Conservation (phyloP, 23 tunicate genomes). For the Oikopleura albicans region DNA sequence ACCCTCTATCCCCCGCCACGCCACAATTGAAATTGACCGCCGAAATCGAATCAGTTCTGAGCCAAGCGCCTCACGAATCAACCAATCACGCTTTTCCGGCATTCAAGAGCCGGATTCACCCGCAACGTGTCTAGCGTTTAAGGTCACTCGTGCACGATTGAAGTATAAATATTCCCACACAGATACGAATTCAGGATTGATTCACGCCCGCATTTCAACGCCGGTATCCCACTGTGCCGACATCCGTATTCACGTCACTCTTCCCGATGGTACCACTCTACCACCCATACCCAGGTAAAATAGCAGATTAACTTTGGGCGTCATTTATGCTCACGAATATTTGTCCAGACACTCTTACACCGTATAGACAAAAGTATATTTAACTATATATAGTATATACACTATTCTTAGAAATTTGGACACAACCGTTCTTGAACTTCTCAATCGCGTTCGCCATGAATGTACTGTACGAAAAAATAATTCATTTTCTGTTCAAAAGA, state of each 20-base stretch:
- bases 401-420: conserved; percentile 1
- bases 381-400: no score
- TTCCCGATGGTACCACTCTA: neutral
- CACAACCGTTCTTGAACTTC: neutral
- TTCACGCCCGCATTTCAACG: neutral
- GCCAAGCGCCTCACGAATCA: neutral
- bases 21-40: neutral
- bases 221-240: neutral
- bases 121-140: neutral
- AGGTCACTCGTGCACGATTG: neutral
- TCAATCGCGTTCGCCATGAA: neutral
- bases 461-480: neutral
- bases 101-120: conserved; percentile 18
- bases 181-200: neutral
- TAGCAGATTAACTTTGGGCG: no score
- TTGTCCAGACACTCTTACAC: no score
- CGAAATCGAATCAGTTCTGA: neutral
- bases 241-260: neutral
- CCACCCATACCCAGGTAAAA: neutral
- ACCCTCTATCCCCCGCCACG: neutral
- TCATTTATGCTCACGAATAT: no score
- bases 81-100: neutral
- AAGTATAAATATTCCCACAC: neutral
- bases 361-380: no score
- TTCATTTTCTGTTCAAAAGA: no score